Percentiles rank a stretch among this genome's conserved stretches.
Evolutionary conservation across 2,113 vertebrate species (phyloP).

Genomic region (Pycnonotus jocosus): DNA sequence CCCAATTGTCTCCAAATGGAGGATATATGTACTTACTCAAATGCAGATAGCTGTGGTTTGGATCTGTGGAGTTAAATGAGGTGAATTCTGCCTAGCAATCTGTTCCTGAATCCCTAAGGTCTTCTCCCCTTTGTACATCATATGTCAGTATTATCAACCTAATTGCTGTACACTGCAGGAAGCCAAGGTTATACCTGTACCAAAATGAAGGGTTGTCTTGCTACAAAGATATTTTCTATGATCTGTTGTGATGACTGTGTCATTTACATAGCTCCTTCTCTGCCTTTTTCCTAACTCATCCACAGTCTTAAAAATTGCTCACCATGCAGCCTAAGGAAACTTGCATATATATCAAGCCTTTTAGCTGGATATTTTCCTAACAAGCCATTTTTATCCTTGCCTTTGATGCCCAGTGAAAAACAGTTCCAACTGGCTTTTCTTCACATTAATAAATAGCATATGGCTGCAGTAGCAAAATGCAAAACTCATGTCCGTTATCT

Average conservation of each 20-base stretch:
- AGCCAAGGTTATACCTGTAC: neutral
- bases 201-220: neutral
- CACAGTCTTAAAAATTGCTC: neutral
- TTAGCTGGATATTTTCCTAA: neutral
- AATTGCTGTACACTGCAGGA: neutral
- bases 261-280: neutral
- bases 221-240: neutral
- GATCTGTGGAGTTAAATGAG: neutral
- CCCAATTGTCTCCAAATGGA: neutral
- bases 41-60: neutral
- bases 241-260: neutral
- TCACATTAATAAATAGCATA: neutral
- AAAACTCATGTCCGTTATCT: neutral
- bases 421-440: neutral
- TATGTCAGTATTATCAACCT: neutral
- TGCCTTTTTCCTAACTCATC: neutral
- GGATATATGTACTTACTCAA: neutral
- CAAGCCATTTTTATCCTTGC: neutral
- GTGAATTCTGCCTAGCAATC: neutral
- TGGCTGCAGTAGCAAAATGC: neutral
- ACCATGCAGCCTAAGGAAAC: neutral
- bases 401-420: neutral
- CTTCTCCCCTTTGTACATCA: neutral
- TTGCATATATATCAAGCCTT: neutral
- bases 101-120: neutral